These are phyloP conservation scores for Peromyscus melanophrys DNA, from an alignment of 2,797 vertebrate species.

Conservation along the genomic window DNA sequence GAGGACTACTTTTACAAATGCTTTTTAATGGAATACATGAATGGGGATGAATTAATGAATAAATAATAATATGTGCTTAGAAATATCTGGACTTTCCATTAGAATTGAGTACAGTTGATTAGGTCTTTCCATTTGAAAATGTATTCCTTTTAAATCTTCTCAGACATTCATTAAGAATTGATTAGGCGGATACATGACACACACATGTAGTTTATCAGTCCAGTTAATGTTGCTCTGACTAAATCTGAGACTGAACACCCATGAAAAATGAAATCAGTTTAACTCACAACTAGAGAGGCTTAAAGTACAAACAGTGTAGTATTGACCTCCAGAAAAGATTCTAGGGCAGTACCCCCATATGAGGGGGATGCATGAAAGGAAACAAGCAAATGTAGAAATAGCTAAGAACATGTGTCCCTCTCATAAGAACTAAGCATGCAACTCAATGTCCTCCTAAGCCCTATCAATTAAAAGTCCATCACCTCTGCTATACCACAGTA, in stretches of 20 bases:
- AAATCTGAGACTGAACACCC: background rate
- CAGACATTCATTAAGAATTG: background rate
- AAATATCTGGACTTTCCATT: background rate
- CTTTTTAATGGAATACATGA: slow-evolving; percentile 20
- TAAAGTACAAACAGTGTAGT: background rate
- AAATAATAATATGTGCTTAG: background rate
- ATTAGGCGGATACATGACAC: background rate
- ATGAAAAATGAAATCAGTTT: background rate
- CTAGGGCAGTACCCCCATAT: too few relatives aligned
- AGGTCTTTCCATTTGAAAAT: background rate
- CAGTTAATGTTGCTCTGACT: background rate
- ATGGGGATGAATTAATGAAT: background rate
- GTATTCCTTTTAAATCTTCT: background rate
- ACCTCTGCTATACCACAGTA: too few relatives aligned
- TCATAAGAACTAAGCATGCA: background rate
- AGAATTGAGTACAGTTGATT: background rate
- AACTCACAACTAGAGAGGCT: background rate
- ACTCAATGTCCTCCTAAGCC: fast-evolving
- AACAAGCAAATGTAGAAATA: background rate
- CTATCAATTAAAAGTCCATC: background rate
- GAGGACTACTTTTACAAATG: background rate
- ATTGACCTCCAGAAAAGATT: background rate
- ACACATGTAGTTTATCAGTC: too few relatives aligned
- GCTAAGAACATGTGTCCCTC: background rate
- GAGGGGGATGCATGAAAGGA: background rate